phyloP scores from a whole-genome alignment of 2,888 invertebrate species.

The Bruchidius siliquastri region DNA sequence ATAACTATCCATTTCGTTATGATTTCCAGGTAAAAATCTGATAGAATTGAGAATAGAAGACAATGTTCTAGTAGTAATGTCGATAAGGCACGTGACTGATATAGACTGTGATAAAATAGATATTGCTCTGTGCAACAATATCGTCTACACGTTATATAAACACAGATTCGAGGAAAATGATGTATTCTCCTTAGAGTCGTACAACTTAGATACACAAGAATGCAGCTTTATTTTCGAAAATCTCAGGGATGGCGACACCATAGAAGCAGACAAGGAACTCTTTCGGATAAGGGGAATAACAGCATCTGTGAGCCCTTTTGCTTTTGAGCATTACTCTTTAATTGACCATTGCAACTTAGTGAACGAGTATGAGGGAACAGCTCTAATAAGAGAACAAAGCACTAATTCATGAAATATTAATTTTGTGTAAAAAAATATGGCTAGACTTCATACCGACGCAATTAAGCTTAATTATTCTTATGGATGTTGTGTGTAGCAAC shows the following conservation, averaged over 20 bases:
- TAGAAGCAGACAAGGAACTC: neutral
- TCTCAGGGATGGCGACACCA: constrained; percentile 4
- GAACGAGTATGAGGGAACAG: constrained; percentile 9
- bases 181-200: constrained; percentile 16
- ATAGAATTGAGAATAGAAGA: constrained; percentile 24
- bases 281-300: neutral
- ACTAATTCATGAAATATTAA: no score
- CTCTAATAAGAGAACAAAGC: neutral
- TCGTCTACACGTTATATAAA: constrained; percentile 31
- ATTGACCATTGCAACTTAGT: constrained; percentile 14
- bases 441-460: no score
- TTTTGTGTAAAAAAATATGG: no score
- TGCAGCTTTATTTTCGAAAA: constrained; percentile 13
- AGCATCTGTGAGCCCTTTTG: constrained; percentile 10
- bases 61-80: constrained; percentile 18
- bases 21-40: constrained; percentile 29
- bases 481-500: no score
- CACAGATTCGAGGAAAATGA: constrained; percentile 14
- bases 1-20: neutral
- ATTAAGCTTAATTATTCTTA: no score
- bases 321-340: constrained; percentile 12
- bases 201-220: constrained; percentile 15
- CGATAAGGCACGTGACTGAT: constrained; percentile 14
- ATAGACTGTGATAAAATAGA: constrained; percentile 25
- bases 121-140: constrained; percentile 27